Evolutionary conservation across 2,888 invertebrate species (phyloP).

Genomic region (Galerucella calmariensis): DNA sequence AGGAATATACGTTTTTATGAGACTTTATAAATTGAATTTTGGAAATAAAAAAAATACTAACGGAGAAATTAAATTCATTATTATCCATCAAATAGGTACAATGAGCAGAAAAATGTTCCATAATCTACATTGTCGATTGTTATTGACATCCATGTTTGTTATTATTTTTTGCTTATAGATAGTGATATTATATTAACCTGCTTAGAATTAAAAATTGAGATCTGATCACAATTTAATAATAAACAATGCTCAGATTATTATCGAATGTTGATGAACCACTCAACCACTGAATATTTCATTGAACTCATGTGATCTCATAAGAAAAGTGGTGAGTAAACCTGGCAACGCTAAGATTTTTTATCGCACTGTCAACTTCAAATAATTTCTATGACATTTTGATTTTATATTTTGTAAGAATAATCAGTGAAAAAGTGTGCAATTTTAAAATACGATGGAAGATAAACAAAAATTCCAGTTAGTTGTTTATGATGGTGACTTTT

Average conservation of each 20-base stretch:
- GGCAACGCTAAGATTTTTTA: neutral
- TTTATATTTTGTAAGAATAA: constrained; percentile 8
- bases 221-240: too few relatives aligned
- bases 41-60: neutral
- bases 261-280: too few relatives aligned
- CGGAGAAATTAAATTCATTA: too few relatives aligned
- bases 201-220: too few relatives aligned
- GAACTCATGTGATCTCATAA: neutral
- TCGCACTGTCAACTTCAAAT: neutral
- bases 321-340: neutral
- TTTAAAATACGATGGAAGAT: constrained; percentile 55
- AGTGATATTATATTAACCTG: too few relatives aligned
- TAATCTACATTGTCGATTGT: too few relatives aligned
- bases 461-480: constrained; percentile 66
- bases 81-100: too few relatives aligned
- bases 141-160: too few relatives aligned
- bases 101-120: too few relatives aligned
- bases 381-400: neutral
- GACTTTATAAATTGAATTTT: neutral
- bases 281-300: too few relatives aligned
- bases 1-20: neutral
- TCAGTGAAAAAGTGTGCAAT: constrained; percentile 5
- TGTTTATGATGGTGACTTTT: constrained; percentile 90
- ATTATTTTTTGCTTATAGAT: too few relatives aligned
- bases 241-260: too few relatives aligned